Evolutionary conservation across 2,888 invertebrate genomes (phyloP), one percentile per base, ranked within the genome.

Genomic region (Scotopteryx bipunctaria): DNA sequence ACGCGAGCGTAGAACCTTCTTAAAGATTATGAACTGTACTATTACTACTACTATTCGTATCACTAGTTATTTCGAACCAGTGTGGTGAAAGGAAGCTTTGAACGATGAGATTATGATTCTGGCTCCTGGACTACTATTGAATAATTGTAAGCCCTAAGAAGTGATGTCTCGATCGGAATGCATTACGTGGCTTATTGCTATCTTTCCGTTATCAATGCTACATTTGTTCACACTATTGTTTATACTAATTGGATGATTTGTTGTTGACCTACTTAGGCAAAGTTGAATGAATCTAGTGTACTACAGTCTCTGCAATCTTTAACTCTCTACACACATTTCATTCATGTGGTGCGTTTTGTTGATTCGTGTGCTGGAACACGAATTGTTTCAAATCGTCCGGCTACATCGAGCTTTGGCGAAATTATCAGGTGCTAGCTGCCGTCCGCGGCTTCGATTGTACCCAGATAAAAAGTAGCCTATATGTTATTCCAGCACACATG

Each of bases 141-240:
- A 44, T 54, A 27, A 57, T 52, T 48, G 44, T 27, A 13, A 36
- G 25, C 29, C 41, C 40, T 32, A 15, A 52, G 42, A 52, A 46
- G 31, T 32, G n/a, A 8, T 27, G 25, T 41, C 32, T 43, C 27
- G 19, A 44, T 47, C 44, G 21, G 14, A 29, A 31, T 53, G 51
- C 25, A 44, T 52, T 46, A 49, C 46, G 47, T 32, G 27, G 37
- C 23, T 23, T 33, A 43, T 32, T 35, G 35, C 13, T 40, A 45
- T 41, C 17, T 35, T 36, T 43, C 47, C 53, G 53, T 57, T 47
- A 44, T 38, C 21, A 31, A 43, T 44, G 50, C 50, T 48, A 43
- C 15, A 51, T 51, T 45, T 47, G 23, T 51, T 47, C 52, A 15
- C 44, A 49, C 36, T 29, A 52, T 56, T 52, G 47, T 49, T 6